phyloP scores from a whole-genome alignment of 37 sponge, comb jelly and placozoan species.

The Dysidea cf. avara region DNA sequence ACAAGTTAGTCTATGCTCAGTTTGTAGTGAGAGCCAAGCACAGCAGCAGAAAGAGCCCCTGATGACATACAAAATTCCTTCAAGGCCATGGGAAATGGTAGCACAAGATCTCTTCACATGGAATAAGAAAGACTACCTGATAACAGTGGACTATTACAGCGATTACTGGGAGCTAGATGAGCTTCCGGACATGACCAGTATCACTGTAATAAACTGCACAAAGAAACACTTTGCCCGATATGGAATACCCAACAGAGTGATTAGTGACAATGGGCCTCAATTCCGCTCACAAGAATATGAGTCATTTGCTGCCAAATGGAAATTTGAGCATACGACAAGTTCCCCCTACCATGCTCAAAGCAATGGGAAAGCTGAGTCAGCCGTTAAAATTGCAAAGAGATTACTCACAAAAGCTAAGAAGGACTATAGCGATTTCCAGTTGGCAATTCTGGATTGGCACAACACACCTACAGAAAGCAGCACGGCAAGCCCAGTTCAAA shows the following conservation, averaged over 20 bases:
- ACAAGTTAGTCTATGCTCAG: neutral
- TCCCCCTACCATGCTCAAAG: conserved; percentile 33
- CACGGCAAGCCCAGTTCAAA: no score
- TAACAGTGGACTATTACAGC: conserved; percentile 14
- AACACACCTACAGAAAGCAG: no score
- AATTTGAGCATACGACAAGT: conserved; percentile 22
- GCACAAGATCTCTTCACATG: conserved; percentile 9
- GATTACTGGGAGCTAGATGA: conserved; percentile 1
- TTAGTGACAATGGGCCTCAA: conserved; percentile 48
- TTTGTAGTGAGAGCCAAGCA: conserved; percentile 8
- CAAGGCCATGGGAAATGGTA: conserved; percentile 10
- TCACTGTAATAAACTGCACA: conserved; percentile 6
- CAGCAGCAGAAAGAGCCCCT: conserved; percentile 6
- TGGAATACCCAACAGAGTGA: conserved; percentile 30
- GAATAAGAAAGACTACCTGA: neutral
- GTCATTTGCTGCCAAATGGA: conserved; percentile 27
- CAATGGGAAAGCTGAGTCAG: conserved; percentile 43
- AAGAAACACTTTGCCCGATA: conserved; percentile 40
- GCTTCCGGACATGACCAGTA: conserved; percentile 6
- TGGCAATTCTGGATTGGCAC: no score
- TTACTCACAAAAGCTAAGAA: no score
- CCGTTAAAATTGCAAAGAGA: conserved; percentile 44
- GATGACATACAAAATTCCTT: conserved; percentile 1
- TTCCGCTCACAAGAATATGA: conserved; percentile 14
- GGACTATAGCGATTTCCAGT: no score